Base-by-base conservation (phyloP, 2,888 invertebrate species). In the Pachymerium ferrugineum region DNA sequence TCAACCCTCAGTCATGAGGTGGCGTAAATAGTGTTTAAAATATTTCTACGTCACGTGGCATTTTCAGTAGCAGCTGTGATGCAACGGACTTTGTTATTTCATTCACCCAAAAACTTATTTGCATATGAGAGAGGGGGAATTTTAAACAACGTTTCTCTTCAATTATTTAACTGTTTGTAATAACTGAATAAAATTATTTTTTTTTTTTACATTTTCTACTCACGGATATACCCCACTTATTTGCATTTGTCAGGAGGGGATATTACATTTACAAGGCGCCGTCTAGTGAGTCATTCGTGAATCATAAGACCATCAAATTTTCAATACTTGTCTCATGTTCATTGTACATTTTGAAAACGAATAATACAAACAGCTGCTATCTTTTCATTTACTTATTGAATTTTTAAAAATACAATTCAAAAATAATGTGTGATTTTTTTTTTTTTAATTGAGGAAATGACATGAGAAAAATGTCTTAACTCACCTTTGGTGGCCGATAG, bases 261-360 rank as follows among this genome's bases (percentile, higher is more conserved):
- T 47, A 47, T 47, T 47, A 16, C 47, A 47, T 47, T 47, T 47
- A 19, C 14, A 47, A 6, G 47, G 47, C 47, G 47, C 47, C 47
- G 47, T 47, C 47, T 47, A 47, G 47, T 47, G 47, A 47, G 3
- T 47, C 47, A 47, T 47, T 47, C 19, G 47, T 47, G 47, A 47
- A 47, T 47, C 47, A 47, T 47, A 16, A 47, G 47, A 47, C 2
- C 47, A 47, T 47, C 47, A 47, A 47, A 47, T 47, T 47, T 47
- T 47, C 47, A 47, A 47, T 47, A 47, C 19, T 16, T 47, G 47
- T 16, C 6, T 47, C 47, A 47, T 16, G 47, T 47, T 14, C 19
- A 16, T 47, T 47, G 12, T 38, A n/a, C 47, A 16, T 47, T 47
- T 19, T 47, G 47, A 2, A 6, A 16, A 47, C 47, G 47, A 47